phyloP scores from a whole-genome alignment of 2,888 invertebrate species.

The Hoplodrina ambigua region DNA sequence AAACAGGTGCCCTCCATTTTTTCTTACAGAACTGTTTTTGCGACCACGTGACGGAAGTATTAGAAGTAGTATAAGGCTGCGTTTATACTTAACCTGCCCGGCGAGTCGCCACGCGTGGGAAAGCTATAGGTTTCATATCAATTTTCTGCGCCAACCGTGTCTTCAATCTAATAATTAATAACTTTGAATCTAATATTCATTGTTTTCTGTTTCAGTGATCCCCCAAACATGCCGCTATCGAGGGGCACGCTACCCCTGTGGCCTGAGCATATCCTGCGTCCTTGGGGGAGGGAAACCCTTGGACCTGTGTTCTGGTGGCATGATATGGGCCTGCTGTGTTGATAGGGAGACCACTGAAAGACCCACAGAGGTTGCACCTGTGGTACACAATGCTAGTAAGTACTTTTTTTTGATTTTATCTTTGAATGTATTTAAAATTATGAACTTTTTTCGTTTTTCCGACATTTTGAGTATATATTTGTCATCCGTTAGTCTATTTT shows the following conservation, averaged over 20 bases:
- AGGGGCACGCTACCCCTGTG: slow-evolving; percentile 96
- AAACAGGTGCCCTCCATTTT: too few species aligned
- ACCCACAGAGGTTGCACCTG: slow-evolving; percentile 90
- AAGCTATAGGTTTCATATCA: too few species aligned
- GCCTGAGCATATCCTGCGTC: slow-evolving; percentile 97
- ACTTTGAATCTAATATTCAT: background rate
- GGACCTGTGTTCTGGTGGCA: slow-evolving; percentile 97
- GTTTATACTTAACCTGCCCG: too few species aligned
- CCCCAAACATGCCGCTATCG: slow-evolving; percentile 96
- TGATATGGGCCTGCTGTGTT: slow-evolving; percentile 98
- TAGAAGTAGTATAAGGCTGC: too few species aligned
- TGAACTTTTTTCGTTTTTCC: background rate
- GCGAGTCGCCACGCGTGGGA: too few species aligned
- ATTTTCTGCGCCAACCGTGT: too few species aligned
- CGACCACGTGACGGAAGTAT: too few species aligned
- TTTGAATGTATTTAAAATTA: background rate
- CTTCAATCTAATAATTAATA: too few species aligned
- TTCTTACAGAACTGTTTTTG: too few species aligned
- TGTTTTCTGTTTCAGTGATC: slow-evolving; percentile 92
- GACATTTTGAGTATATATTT: background rate
- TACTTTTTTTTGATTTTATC: slow-evolving; percentile 67
- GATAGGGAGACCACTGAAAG: slow-evolving; percentile 92
- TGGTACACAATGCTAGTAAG: slow-evolving; percentile 97
- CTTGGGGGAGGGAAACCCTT: slow-evolving; percentile 96
- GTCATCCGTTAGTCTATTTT: too few species aligned